phyloP scores from a whole-genome alignment of 2,797 vertebrate species.

The Cygnus olor region DNA sequence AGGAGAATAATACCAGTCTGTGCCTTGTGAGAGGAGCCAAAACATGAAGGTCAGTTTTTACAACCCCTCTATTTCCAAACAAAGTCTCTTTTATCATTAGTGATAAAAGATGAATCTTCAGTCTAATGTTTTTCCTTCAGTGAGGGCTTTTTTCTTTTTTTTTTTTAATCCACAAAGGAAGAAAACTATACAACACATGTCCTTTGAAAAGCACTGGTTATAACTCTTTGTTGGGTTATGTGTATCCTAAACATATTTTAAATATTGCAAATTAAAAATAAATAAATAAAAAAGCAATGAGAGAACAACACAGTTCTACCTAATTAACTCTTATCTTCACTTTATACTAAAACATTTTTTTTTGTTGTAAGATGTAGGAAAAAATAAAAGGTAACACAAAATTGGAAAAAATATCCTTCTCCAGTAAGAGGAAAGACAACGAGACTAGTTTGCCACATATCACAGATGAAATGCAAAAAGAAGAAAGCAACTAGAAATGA shows the following conservation, averaged over 20 bases:
- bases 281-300: neutral
- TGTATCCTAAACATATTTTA: neutral
- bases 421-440: neutral
- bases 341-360: neutral
- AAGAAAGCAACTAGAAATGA: neutral
- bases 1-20: neutral
- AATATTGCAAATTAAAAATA: neutral
- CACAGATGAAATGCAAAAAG: neutral
- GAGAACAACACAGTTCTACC: fast-evolving
- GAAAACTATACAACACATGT: neutral
- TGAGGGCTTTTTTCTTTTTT: neutral
- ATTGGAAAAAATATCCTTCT: neutral
- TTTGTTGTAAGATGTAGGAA: neutral
- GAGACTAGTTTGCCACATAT: neutral
- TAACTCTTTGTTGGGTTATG: neutral
- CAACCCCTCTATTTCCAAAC: neutral
- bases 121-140: neutral
- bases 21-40: neutral
- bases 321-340: neutral
- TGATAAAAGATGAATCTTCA: neutral
- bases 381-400: neutral
- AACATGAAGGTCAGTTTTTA: neutral
- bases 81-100: neutral
- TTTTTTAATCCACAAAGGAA: neutral
- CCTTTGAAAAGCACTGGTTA: neutral